Percentiles rank a stretch among this genome's conserved stretches.
phyloP scores from a whole-genome alignment of 1,140 invertebrate genomes.

The Bombus fervidus region DNA sequence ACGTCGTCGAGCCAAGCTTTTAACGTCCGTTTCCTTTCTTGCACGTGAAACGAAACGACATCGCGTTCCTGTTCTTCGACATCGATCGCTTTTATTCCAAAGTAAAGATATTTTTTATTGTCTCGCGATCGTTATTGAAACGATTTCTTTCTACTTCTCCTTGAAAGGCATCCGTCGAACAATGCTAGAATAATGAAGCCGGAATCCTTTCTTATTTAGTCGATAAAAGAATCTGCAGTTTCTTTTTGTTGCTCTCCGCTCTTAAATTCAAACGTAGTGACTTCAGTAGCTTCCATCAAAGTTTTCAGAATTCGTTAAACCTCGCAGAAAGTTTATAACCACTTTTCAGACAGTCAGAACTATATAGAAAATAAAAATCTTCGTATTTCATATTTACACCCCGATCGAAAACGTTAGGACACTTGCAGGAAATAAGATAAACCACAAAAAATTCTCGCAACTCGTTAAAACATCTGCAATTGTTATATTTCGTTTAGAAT shows the following conservation, averaged over 20 bases:
- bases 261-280: not conserved
- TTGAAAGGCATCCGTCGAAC: slow-evolving; percentile 4
- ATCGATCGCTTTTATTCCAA: not conserved
- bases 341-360: not conserved
- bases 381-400: too few relatives aligned
- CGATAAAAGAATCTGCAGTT: not conserved
- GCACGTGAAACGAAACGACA: not conserved
- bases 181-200: not conserved
- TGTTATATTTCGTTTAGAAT: too few relatives aligned
- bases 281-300: not conserved
- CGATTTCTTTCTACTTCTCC: not conserved
- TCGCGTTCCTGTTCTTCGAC: not conserved
- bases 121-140: slow-evolving; percentile 24
- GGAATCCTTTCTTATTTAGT: not conserved
- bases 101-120: not conserved
- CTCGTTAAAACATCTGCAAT: too few relatives aligned
- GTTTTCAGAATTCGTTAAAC: not conserved
- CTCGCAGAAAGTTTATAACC: not conserved
- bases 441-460: too few relatives aligned
- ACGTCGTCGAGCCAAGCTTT: not conserved
- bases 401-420: too few relatives aligned
- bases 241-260: not conserved
- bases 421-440: too few relatives aligned
- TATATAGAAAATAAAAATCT: not conserved
- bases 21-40: not conserved